phyloP scores from a whole-genome alignment of 35 echinoderm and acorn worm genomes.

The Heliocidaris tuberculata region DNA sequence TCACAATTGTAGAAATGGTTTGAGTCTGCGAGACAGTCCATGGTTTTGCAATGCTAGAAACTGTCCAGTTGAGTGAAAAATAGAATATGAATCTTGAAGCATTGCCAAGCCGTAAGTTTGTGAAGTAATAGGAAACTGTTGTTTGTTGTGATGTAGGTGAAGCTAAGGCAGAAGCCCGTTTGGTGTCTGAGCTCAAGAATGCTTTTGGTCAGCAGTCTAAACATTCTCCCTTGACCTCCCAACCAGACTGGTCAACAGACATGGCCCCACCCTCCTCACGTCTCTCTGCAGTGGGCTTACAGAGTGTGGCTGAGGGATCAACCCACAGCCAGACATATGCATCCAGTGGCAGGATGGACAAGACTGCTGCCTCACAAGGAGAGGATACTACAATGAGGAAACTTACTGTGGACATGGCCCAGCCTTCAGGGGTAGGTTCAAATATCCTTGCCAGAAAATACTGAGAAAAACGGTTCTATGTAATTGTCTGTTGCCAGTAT shows the following conservation, averaged over 20 bases:
- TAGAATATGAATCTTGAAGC: no score
- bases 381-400: not conserved
- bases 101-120: no score
- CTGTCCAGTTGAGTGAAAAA: no score
- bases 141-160: conserved; percentile 19
- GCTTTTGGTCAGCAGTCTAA: conserved; percentile 16
- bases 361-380: not conserved
- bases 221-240: conserved; percentile 29
- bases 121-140: not conserved
- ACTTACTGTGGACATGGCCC: conserved; percentile 22
- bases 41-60: no score
- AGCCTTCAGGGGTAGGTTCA: conserved; percentile 23
- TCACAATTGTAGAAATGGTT: no score
- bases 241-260: conserved; percentile 47
- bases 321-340: not conserved
- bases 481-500: no score
- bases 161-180: conserved; percentile 3
- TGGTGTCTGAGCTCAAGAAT: conserved; percentile 35
- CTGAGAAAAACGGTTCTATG: no score
- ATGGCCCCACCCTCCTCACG: not conserved
- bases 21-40: no score
- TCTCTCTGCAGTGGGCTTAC: not conserved
- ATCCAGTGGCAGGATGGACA: not conserved
- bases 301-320: conserved; percentile 30
- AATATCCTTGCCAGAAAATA: not conserved